phyloP scores from a whole-genome alignment of 2,888 invertebrate species.

The Conistra vaccinii region DNA sequence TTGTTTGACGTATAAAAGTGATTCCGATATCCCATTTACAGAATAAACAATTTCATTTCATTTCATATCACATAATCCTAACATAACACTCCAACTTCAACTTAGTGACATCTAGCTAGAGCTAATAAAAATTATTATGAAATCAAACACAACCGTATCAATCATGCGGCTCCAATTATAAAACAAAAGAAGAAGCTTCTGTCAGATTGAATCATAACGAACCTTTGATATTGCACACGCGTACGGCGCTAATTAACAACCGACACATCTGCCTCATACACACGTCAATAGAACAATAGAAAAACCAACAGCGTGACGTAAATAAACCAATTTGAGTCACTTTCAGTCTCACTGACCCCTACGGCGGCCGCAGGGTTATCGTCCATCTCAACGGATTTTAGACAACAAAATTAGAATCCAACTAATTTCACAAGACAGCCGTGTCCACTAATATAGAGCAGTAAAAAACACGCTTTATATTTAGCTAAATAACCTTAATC shows the following conservation, averaged over 20 bases:
- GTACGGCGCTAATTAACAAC: constrained; percentile 51
- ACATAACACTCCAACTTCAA: neutral
- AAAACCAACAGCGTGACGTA: constrained; percentile 68
- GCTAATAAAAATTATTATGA: neutral
- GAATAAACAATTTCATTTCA: no score
- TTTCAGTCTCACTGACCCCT: constrained; percentile 58
- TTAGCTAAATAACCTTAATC: constrained; percentile 87
- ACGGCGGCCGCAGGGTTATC: constrained; percentile 58
- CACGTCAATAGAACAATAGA: constrained; percentile 65
- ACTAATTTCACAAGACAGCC: constrained; percentile 88
- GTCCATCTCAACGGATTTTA: constrained; percentile 68
- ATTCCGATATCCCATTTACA: no score
- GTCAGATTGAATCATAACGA: constrained; percentile 53
- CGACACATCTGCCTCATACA: constrained; percentile 44
- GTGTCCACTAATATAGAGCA: constrained; percentile 86
- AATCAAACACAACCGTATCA: constrained; percentile 23
- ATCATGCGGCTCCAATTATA: constrained; percentile 28
- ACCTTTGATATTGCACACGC: constrained; percentile 47
- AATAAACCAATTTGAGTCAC: constrained; percentile 65
- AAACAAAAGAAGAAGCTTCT: constrained; percentile 49
- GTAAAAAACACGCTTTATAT: constrained; percentile 84
- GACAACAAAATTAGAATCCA: constrained; percentile 70
- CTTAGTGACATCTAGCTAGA: neutral
- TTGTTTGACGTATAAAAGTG: no score
- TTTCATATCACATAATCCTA: no score